Percentiles rank a stretch among this genome's conserved stretches.
Conservation (phyloP, 2,797 vertebrate species). For the Pseudochirops corinnae region DNA sequence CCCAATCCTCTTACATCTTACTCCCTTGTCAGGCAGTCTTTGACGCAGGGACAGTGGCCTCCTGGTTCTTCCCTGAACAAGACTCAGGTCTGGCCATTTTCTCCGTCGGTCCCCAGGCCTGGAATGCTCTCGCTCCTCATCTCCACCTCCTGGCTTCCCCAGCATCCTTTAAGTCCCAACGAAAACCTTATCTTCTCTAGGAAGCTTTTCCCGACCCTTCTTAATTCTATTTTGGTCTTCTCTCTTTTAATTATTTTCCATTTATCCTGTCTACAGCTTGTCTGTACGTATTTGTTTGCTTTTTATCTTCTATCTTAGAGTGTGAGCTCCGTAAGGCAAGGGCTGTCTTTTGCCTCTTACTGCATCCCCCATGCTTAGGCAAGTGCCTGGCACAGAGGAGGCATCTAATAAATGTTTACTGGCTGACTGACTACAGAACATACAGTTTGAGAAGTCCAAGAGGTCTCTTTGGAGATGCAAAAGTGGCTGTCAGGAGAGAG, state of each 20-base stretch:
- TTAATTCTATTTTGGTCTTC: background rate
- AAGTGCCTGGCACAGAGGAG: background rate
- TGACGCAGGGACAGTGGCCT: background rate
- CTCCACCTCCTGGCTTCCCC: background rate
- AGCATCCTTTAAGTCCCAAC: background rate
- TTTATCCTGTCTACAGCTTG: background rate
- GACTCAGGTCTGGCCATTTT: background rate
- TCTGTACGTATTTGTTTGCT: background rate
- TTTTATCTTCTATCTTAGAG: background rate
- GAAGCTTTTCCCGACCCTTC: background rate
- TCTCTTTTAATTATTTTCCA: background rate
- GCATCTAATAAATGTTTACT: background rate
- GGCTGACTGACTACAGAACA: background rate
- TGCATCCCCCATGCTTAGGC: background rate
- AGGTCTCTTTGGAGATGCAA: background rate
- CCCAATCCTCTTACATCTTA: background rate
- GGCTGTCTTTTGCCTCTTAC: background rate
- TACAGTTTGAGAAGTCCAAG: background rate
- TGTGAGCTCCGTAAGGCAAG: background rate
- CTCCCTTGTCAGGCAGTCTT: background rate
- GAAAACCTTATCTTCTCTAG: background rate
- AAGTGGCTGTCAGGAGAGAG: background rate
- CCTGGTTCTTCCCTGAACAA: background rate
- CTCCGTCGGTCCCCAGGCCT: background rate
- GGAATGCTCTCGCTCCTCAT: background rate